These are phyloP conservation scores for Gymnocephalus cernua DNA, from an alignment of 2,113 vertebrate species.

Conservation along the genomic window DNA sequence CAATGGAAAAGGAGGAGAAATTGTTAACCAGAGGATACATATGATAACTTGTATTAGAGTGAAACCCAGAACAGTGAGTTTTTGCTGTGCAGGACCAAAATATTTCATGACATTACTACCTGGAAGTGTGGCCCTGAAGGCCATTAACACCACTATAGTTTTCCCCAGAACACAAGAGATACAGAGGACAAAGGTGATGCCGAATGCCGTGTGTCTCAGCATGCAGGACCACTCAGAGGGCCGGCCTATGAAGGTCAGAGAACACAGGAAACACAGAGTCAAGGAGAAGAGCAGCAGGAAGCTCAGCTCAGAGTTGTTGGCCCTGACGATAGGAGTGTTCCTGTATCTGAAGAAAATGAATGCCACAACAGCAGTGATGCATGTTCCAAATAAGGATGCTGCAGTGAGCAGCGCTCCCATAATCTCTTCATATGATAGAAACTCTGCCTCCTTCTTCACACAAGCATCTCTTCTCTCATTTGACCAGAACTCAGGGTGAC, in stretches of 20 bases:
- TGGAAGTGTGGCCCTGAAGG: too few relatives aligned
- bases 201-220: too few relatives aligned
- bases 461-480: slow-evolving; percentile 73
- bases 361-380: slow-evolving; percentile 64
- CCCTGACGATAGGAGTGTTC: slow-evolving; percentile 75
- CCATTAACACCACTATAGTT: too few relatives aligned
- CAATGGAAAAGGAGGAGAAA: slow-evolving; percentile 75
- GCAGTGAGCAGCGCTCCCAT: slow-evolving; percentile 76
- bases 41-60: slow-evolving; percentile 78
- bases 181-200: too few relatives aligned
- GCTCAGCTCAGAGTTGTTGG: slow-evolving; percentile 78
- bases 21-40: slow-evolving; percentile 76
- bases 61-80: too few relatives aligned
- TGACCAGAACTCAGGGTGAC: slow-evolving; percentile 79
- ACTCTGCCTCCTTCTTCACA: slow-evolving; percentile 74
- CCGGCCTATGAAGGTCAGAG: too few relatives aligned
- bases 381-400: slow-evolving; percentile 71
- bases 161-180: too few relatives aligned
- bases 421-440: slow-evolving; percentile 54
- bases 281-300: slow-evolving; percentile 80
- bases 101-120: too few relatives aligned
- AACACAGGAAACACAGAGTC: too few relatives aligned
- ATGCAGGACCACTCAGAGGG: too few relatives aligned
- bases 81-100: too few relatives aligned
- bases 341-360: slow-evolving; percentile 78